These are phyloP conservation scores for Pseudorhombus dupliciocellatus DNA, from an alignment of 2,113 vertebrate genomes.

Conservation along the genomic window DNA sequence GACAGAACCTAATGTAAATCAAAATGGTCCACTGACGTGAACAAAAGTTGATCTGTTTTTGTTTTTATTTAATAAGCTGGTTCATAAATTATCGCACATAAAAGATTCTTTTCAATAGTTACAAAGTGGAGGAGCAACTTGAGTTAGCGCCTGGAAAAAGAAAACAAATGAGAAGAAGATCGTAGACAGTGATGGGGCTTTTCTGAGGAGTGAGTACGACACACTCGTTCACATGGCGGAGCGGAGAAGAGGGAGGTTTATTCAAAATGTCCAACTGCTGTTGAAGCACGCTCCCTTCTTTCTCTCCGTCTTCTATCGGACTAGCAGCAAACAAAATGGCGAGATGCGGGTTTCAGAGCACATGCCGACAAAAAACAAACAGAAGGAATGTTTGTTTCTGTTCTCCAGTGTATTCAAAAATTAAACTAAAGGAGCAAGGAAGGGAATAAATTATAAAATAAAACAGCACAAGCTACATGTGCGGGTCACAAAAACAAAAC, in stretches of 20 bases:
- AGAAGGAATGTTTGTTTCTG: conserved; percentile 19
- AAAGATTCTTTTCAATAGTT: conserved; percentile 89
- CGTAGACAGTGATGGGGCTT: conserved; percentile 2
- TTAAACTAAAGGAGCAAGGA: not conserved
- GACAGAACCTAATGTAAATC: no score
- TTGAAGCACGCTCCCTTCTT: not conserved
- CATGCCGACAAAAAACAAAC: conserved; percentile 30
- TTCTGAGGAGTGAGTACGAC: conserved; percentile 6
- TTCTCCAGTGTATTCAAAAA: conserved; percentile 65
- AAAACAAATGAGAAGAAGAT: conserved; percentile 34
- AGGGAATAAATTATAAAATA: conserved; percentile 29
- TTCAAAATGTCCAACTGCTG: conserved; percentile 24
- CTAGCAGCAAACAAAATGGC: conserved; percentile 54
- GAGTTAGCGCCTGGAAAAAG: conserved; percentile 65
- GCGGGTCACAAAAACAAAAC: conserved; percentile 47
- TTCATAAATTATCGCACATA: conserved; percentile 98
- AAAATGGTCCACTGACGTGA: conserved; percentile 7
- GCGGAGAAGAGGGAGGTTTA: not conserved
- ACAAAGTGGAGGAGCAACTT: conserved; percentile 83
- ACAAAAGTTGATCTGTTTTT: conserved; percentile 79
- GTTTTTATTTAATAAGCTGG: conserved; percentile 92
- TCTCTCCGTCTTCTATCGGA: conserved; percentile 9
- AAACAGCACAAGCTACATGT: conserved; percentile 55
- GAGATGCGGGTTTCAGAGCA: conserved; percentile 53
- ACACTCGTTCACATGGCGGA: conserved; percentile 18